Evolutionary conservation across 1,140 invertebrate genomes (phyloP).

Genomic region (Micrasema minimum): DNA sequence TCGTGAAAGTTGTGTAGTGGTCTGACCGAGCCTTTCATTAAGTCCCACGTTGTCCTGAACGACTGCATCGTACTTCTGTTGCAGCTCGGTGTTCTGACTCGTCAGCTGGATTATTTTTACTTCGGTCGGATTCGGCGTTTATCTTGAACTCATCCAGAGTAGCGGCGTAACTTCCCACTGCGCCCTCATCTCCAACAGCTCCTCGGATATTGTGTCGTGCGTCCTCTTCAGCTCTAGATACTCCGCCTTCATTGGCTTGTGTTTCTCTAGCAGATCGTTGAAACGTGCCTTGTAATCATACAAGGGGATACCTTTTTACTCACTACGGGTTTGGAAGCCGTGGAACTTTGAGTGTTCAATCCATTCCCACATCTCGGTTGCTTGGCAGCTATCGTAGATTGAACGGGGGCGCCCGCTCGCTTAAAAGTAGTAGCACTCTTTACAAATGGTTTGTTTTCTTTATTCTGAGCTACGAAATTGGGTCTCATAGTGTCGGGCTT

Average conservation of each 20-base stretch:
- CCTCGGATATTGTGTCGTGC: conserved; percentile 54
- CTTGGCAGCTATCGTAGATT: conserved; percentile 22
- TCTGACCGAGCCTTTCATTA: conserved; percentile 17
- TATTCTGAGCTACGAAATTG: conserved; percentile 17
- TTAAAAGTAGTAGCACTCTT: conserved; percentile 1
- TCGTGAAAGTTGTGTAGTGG: conserved; percentile 26
- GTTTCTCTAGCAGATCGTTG: conserved; percentile 62
- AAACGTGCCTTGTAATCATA: conserved; percentile 63
- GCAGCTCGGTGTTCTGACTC: conserved; percentile 12
- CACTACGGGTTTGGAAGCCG: background rate
- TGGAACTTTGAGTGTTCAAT: background rate
- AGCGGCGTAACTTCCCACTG: conserved; percentile 51
- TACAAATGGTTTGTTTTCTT: conserved; percentile 43
- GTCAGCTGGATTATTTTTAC: conserved; percentile 25
- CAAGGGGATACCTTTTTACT: conserved; percentile 57
- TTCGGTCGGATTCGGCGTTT: conserved; percentile 28
- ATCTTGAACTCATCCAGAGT: conserved; percentile 37
- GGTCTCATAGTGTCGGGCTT: conserved; percentile 25
- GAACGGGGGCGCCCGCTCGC: conserved; percentile 13
- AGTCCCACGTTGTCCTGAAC: conserved; percentile 30
- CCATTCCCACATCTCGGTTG: conserved; percentile 20
- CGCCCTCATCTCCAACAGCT: conserved; percentile 54
- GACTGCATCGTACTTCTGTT: conserved; percentile 55
- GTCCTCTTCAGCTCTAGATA: conserved; percentile 55
- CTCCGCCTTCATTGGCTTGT: conserved; percentile 58